phyloP scores from a whole-genome alignment of 2,888 invertebrate genomes.

The Agrotis exclamationis region DNA sequence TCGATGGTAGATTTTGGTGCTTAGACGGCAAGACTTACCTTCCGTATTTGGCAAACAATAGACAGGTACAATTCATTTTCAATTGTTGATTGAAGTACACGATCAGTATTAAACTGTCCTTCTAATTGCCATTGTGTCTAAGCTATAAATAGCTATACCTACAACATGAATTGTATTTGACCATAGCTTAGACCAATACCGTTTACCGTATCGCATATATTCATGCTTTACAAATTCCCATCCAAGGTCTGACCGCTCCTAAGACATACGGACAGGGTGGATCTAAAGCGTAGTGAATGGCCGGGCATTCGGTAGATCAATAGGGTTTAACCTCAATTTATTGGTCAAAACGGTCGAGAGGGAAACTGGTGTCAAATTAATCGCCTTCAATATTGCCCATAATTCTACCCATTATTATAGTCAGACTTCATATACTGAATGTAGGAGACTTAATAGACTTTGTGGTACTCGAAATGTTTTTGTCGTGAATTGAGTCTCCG shows the following conservation, averaged over 20 bases:
- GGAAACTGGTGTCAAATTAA: slow-evolving; percentile 59
- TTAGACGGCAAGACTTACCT: too few relatives aligned
- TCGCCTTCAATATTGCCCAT: slow-evolving; percentile 60
- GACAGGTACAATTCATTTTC: neutral
- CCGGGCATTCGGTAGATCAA: slow-evolving; percentile 55
- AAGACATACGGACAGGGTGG: slow-evolving; percentile 56
- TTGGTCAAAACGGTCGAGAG: slow-evolving; percentile 57
- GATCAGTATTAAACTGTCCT: neutral
- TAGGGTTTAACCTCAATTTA: slow-evolving; percentile 61
- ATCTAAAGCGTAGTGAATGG: slow-evolving; percentile 55
- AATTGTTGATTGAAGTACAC: neutral
- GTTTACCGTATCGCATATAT: slow-evolving; percentile 29
- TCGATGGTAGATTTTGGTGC: too few relatives aligned
- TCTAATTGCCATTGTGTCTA: neutral
- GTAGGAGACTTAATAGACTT: slow-evolving; percentile 27
- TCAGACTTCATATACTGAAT: slow-evolving; percentile 43
- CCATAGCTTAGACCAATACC: neutral
- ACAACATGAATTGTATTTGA: neutral
- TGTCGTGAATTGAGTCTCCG: slow-evolving; percentile 12
- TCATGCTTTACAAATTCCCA: slow-evolving; percentile 33
- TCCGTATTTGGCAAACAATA: neutral
- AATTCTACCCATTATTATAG: slow-evolving; percentile 52
- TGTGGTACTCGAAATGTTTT: slow-evolving; percentile 26
- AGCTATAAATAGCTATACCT: neutral
- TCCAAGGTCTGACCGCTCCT: slow-evolving; percentile 21